Evolutionary conservation across 1,140 invertebrate genomes (phyloP).

Genomic region (Zaprionus vittiger): DNA sequence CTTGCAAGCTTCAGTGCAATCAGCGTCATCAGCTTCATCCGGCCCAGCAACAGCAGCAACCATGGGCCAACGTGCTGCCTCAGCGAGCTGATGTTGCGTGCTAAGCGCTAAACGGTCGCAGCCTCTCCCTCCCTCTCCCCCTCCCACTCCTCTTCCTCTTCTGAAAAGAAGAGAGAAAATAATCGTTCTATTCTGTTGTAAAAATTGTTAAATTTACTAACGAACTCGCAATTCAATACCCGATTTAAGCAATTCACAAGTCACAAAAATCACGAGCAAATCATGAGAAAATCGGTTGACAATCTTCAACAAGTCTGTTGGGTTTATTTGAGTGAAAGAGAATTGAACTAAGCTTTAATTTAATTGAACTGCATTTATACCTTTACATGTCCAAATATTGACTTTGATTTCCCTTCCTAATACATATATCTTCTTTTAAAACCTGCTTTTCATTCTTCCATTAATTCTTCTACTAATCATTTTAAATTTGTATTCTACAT

Average conservation of each 20-base stretch:
- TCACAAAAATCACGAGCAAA: not conserved
- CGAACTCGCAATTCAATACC: not conserved
- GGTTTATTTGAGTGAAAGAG: not conserved
- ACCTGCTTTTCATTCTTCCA: too few relatives aligned
- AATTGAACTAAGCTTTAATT: too few relatives aligned
- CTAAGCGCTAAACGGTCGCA: slow-evolving; percentile 27
- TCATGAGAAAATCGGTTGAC: not conserved
- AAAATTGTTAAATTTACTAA: not conserved
- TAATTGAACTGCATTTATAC: too few relatives aligned
- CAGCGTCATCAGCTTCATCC: slow-evolving; percentile 82
- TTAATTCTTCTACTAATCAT: too few relatives aligned
- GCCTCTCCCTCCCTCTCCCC: not conserved
- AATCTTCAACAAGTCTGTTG: not conserved
- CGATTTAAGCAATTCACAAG: not conserved
- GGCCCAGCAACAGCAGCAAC: slow-evolving; percentile 55
- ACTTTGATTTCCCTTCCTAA: too few relatives aligned
- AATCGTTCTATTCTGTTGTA: not conserved
- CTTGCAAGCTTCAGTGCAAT: slow-evolving; percentile 82
- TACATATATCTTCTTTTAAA: too few relatives aligned
- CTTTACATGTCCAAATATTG: too few relatives aligned
- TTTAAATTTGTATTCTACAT: too few relatives aligned
- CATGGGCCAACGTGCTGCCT: slow-evolving; percentile 36
- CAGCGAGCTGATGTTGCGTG: not conserved
- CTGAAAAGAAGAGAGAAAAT: too few relatives aligned
- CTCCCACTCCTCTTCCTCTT: too few relatives aligned